Base-by-base conservation (phyloP, 2,888 invertebrate genomes). In the Lepidonotus clava region DNA sequence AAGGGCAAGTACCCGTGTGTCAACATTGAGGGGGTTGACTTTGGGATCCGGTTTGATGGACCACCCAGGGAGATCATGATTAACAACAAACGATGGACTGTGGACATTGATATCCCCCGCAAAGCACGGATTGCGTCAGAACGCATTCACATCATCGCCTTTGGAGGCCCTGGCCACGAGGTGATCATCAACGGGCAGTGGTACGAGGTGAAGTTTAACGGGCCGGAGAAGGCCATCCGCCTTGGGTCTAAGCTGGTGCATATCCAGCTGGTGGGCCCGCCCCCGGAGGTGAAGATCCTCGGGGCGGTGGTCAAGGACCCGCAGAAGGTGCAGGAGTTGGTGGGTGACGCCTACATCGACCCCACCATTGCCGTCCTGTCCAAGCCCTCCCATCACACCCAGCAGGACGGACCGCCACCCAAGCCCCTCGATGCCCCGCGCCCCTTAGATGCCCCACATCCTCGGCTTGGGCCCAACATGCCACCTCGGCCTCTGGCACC, bases 1-100 rank as follows among this genome's bases (percentile, higher is more conserved):
- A 90, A 92, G 66, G 89, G 90, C 38, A 90, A 89, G 61, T 91
- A 92, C 67, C 94, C 94, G n/a, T 91, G 91, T 87, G 91, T 94
- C 32, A 90, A 92, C n/a, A 93, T 95, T 77, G 93, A 95, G 85
- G 94, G 94, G 83, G 91, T 91, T 84, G 89, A 91, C 53, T 94
- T 95, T 89, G 96, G 96, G 88, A 96, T 99, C 53, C 96, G 97
- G 90, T 96, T 98, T 90, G 99, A 99, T 24, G 97, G 97, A 18
- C 98, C 98, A 0, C 98, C 98, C 0, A 95, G 98, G 85, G 98
- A 99, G 92, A 95, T 99, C 51, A 97, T 96, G 91, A 96, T 99
- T 80, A 97, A 99, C 93, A 97, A 97, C 11, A 95, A 96, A 88
- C 97, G 97, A 95, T 92, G 91, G 87, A 86, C 90, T 14, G 91